These are phyloP conservation scores for Tetraodon nigroviridis DNA, from an alignment of 2,113 vertebrate species.

Conservation along the genomic window DNA sequence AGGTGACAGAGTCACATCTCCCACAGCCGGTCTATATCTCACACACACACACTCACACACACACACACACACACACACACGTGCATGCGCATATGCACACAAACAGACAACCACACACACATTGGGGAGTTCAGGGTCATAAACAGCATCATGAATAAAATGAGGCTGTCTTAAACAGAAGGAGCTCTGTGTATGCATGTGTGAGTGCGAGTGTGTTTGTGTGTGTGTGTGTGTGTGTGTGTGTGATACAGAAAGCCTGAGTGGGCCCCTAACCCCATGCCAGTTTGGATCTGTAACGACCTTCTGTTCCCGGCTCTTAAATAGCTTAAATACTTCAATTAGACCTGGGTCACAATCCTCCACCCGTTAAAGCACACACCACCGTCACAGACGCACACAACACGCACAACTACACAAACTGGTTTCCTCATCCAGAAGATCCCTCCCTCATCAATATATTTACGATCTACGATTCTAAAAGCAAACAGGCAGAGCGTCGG, in stretches of 20 bases:
- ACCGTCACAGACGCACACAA: conserved; percentile 36
- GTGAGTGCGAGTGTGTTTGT: conserved; percentile 31
- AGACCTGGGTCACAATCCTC: conserved; percentile 76
- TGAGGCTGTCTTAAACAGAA: conserved; percentile 72
- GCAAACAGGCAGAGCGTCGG: conserved; percentile 12
- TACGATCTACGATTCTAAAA: conserved; percentile 9
- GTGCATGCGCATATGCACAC: conserved; percentile 26
- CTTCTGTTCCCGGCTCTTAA: conserved; percentile 75
- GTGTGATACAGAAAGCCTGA: conserved; percentile 27
- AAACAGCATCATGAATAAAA: conserved; percentile 77
- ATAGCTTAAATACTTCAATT: conserved; percentile 79
- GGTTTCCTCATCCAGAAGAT: conserved; percentile 15
- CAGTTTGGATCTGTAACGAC: conserved; percentile 75
- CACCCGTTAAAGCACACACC: conserved; percentile 76
- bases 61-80: conserved; percentile 29
- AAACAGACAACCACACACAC: conserved; percentile 51
- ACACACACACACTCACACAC: conserved; percentile 26
- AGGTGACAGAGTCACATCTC: conserved; percentile 78
- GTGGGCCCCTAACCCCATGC: conserved; percentile 65
- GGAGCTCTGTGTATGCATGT: conserved; percentile 51
- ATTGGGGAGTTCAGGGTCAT: conserved; percentile 75
- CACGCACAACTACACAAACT: conserved; percentile 24
- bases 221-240: conserved; percentile 36
- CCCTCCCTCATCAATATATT: conserved; percentile 6
- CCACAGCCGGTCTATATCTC: conserved; percentile 56